Conservation (phyloP, 2,113 vertebrate species). For the Phaethornis superciliosus region DNA sequence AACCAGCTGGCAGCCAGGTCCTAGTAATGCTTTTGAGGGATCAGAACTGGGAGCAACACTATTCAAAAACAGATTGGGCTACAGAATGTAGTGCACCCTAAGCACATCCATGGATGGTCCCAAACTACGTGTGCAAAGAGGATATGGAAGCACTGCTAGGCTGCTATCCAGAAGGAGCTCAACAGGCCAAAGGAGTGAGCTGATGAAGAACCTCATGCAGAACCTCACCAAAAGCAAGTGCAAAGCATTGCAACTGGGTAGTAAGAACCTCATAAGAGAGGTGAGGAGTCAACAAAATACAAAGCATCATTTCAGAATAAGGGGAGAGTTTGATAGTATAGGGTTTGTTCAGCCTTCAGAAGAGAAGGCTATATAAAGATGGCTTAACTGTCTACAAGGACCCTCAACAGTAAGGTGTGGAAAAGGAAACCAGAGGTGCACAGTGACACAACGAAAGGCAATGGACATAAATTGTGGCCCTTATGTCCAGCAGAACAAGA, state of each 20-base stretch:
- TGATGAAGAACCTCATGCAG: background rate
- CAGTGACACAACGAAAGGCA: background rate
- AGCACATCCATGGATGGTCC: background rate
- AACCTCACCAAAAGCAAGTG: background rate
- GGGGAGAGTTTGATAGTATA: background rate
- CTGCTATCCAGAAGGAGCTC: background rate
- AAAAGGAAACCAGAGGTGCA: background rate
- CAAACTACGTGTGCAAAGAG: rapidly evolving
- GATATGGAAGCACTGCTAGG: background rate
- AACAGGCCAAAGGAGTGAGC: background rate
- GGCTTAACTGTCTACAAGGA: background rate
- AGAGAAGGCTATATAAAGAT: background rate
- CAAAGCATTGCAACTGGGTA: background rate
- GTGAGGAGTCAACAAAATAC: background rate
- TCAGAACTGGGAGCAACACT: background rate
- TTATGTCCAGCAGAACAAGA: background rate
- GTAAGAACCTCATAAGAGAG: background rate
- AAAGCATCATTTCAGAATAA: background rate
- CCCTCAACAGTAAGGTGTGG: background rate
- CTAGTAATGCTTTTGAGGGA: background rate
- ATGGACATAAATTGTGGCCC: background rate
- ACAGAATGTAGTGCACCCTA: background rate
- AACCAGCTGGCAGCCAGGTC: background rate
- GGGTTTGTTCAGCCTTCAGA: background rate
- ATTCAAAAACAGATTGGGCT: background rate